A percentile compares a stretch with the other conserved stretches of the same genome.
phyloP scores from a whole-genome alignment of 2,888 invertebrate species.

The Graphium colonna region DNA sequence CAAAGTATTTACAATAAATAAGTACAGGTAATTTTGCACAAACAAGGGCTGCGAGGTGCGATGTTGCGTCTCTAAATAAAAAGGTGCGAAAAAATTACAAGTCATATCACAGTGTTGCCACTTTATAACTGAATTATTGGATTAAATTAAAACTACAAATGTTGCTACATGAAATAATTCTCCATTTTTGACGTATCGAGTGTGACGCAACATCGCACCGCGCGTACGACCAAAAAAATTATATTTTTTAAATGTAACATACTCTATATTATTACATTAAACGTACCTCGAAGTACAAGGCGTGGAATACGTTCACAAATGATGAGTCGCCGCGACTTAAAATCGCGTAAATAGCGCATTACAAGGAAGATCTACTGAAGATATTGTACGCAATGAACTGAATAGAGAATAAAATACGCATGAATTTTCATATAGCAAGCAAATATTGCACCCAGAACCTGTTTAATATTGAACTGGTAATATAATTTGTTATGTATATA shows the following conservation, averaged over 20 bases:
- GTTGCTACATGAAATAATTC: no score
- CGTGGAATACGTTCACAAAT: neutral
- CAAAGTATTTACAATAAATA: constrained; percentile 55
- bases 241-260: neutral
- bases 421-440: neutral
- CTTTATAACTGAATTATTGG: neutral
- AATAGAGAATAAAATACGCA: neutral
- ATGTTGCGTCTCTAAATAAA: constrained; percentile 30
- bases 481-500: no score
- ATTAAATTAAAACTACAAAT: neutral
- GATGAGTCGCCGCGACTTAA: neutral
- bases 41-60: constrained; percentile 26
- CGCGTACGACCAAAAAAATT: constrained; percentile 1
- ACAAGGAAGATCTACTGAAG: neutral
- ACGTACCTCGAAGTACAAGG: neutral
- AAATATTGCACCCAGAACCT: neutral
- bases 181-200: neutral
- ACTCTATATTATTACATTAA: constrained; percentile 3
- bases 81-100: constrained; percentile 3
- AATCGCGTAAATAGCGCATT: neutral
- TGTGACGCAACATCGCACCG: constrained; percentile 4
- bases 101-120: no score
- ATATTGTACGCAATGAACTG: neutral
- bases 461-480: no score
- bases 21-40: constrained; percentile 46